Percentiles rank a stretch among this genome's conserved stretches.
These are phyloP conservation scores for Augochlora pura DNA, from an alignment of 1,140 invertebrate species.

Conservation along the genomic window DNA sequence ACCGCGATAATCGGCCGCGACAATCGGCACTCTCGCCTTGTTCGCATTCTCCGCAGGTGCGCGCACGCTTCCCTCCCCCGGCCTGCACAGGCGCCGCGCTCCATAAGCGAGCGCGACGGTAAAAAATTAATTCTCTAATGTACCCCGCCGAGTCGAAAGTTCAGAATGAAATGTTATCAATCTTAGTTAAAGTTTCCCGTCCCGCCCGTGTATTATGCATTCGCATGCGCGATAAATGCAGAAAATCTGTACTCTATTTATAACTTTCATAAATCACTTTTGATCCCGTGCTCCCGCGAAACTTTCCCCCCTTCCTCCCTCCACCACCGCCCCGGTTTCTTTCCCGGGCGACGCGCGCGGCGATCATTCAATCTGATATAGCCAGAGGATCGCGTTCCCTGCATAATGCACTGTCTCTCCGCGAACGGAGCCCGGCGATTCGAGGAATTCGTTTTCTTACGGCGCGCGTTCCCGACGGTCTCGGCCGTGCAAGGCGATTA, in stretches of 20 bases:
- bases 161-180: neutral
- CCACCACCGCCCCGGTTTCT: neutral
- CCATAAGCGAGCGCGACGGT: too few relatives aligned
- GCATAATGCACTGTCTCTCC: neutral
- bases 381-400: too few relatives aligned
- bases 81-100: too few relatives aligned
- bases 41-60: too few relatives aligned
- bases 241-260: neutral
- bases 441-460: neutral
- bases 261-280: neutral
- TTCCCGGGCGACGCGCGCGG: neutral
- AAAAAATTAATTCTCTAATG: constrained; percentile 1
- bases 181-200: constrained; percentile 4
- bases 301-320: neutral
- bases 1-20: too few relatives aligned
- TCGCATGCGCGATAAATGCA: neutral
- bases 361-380: too few relatives aligned
- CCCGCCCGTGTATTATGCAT: neutral
- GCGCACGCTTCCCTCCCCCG: too few relatives aligned
- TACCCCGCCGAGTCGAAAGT: neutral
- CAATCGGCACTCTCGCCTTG: too few relatives aligned
- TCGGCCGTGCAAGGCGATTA: neutral
- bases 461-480: neutral
- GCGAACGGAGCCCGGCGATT: neutral
- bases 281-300: neutral